Base-by-base conservation (phyloP, 1,140 invertebrate species). In the Bilobella aurantiaca region DNA sequence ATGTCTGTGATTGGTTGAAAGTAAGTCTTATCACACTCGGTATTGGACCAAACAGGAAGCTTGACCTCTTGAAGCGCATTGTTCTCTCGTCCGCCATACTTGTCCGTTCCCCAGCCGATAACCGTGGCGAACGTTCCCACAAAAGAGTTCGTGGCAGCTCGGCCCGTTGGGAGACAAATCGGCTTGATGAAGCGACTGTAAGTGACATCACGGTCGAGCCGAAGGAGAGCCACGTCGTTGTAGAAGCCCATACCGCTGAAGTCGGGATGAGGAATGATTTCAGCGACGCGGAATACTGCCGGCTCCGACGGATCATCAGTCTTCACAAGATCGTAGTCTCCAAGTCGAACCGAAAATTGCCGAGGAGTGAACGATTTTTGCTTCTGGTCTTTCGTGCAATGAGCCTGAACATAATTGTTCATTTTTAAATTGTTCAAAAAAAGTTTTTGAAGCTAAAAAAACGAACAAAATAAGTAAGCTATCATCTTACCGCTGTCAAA, bases 1-100 rank as follows among this genome's bases (percentile, higher is more conserved):
- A 89, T 91, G 31, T 87, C 85, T 1, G 89, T 93, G 68, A 96
- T 95, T 3, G 89, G 89, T 74, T 95, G 92, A 77, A 91, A 92
- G 76, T 93, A 94, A 14, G 90, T 89, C 46, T 85, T 81, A 77
- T 94, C 87, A 74, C 92, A 93, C 71, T 95, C 91, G 66, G 89
- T 86, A 75, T 93, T 94, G 59, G 87, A 83, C 91, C 92, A 95
- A 21, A 96, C 87, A 0, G 91, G 91, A 28, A 96, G 77, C 58
- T 88, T 81, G 0, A 89, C 89, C 76, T 93, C 88, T 62, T 89
- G 79, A 74, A 93, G 87, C 3, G 86, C 81, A 3, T 88, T 88
- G 71, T 88, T 90, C 77, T 92, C 90, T 72, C 87, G 86, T 1
- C 89, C 90, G 18, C 89, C 83, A 82, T 69, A 70, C 64, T 66